Conservation (phyloP, 2,888 invertebrate genomes). For the Psococerastis gibbosa region DNA sequence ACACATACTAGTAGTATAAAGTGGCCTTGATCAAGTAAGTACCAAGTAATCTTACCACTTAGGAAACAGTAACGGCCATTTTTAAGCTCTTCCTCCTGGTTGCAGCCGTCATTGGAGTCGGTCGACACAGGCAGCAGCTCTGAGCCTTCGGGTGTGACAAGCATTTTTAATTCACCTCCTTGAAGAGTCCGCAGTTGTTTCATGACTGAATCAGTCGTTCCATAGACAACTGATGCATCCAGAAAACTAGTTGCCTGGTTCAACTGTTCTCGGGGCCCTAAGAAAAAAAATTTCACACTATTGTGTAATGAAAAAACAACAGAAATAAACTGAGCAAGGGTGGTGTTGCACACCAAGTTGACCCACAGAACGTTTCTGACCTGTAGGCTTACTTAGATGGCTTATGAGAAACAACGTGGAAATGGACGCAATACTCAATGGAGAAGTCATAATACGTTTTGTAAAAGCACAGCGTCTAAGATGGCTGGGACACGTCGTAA, state of each 20-base stretch:
- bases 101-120: conserved; percentile 58
- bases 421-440: too few species aligned
- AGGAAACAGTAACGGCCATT: conserved; percentile 65
- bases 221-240: conserved; percentile 71
- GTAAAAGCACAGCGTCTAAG: too few species aligned
- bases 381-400: too few species aligned
- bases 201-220: conserved; percentile 33
- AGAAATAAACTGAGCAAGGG: too few species aligned
- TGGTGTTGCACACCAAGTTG: too few species aligned
- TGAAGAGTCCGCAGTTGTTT: conserved; percentile 18
- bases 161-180: conserved; percentile 46
- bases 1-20: too few species aligned
- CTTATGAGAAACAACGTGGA: too few species aligned
- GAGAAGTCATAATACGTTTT: too few species aligned
- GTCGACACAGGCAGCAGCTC: conserved; percentile 48
- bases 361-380: too few species aligned
- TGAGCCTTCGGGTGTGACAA: conserved; percentile 38
- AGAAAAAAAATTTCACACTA: background rate
- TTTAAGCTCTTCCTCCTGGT: conserved; percentile 41
- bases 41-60: conserved; percentile 31
- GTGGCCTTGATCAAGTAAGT: background rate
- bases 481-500: too few species aligned
- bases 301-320: too few species aligned
- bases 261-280: conserved; percentile 38
- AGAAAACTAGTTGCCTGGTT: conserved; percentile 49